Conservation (phyloP, 2,113 vertebrate genomes). For the Chlamydotis undulata region DNA sequence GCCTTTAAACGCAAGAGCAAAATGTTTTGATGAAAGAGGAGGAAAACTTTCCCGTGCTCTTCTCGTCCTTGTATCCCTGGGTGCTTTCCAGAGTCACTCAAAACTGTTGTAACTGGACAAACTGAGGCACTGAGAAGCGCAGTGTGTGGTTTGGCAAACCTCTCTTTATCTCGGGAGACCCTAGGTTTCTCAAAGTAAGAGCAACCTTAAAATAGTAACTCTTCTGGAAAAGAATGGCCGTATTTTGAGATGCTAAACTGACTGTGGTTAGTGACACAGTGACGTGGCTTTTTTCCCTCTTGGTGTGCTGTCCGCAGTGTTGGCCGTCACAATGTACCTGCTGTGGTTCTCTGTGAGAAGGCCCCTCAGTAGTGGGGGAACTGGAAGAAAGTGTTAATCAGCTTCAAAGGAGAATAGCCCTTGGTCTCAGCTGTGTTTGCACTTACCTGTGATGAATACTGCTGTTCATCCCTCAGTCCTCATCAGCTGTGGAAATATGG, state of each 20-base stretch:
- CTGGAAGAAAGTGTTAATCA: not conserved
- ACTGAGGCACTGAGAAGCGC: not conserved
- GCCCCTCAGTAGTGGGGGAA: not conserved
- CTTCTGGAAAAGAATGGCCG: not conserved
- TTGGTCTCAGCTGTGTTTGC: not conserved
- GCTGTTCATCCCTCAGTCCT: not conserved
- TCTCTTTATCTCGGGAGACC: not conserved
- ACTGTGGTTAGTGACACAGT: not conserved
- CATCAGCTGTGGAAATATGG: not conserved
- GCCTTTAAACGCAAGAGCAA: not conserved
- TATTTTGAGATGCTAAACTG: not conserved
- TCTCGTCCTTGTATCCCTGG: not conserved
- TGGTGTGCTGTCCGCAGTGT: fast-evolving
- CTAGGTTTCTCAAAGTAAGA: not conserved
- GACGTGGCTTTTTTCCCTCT: not conserved
- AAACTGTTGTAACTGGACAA: not conserved
- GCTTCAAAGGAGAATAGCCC: not conserved
- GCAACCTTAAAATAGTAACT: not conserved
- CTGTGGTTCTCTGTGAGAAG: not conserved
- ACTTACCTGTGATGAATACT: not conserved
- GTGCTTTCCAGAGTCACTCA: not conserved
- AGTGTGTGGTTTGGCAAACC: not conserved
- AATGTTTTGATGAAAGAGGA: not conserved
- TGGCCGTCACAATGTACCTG: not conserved
- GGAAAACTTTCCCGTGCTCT: not conserved